Evolutionary conservation across 2,113 vertebrate species (phyloP).

Genomic region (Myodes glareolus): DNA sequence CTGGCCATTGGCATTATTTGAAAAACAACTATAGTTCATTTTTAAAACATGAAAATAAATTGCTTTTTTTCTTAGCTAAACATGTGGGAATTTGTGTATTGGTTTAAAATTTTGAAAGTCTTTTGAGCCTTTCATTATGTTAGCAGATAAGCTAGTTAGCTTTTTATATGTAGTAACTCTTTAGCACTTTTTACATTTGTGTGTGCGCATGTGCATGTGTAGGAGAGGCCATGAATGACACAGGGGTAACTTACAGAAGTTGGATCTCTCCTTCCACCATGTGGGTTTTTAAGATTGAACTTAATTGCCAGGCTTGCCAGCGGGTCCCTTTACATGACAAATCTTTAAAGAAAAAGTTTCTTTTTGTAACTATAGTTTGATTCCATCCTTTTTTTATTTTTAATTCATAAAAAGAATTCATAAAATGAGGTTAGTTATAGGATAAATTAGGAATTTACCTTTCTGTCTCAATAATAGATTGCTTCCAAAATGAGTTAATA

Average conservation of each 20-base stretch:
- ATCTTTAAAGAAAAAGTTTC: not conserved
- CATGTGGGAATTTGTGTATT: not conserved
- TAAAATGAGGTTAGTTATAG: not conserved
- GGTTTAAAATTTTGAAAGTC: slow-evolving; percentile 13
- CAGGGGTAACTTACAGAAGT: not conserved
- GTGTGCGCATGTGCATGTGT: not conserved
- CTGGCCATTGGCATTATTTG: slow-evolving; percentile 12
- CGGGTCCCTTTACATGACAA: not conserved
- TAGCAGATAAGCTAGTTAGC: slow-evolving; percentile 19
- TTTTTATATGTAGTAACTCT: not conserved
- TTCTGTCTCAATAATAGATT: not conserved
- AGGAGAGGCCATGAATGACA: not conserved
- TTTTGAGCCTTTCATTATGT: not conserved
- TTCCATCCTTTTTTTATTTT: slow-evolving; percentile 21
- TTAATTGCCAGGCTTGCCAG: not conserved
- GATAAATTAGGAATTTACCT: slow-evolving; percentile 7
- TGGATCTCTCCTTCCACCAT: not conserved
- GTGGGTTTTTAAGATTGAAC: not conserved
- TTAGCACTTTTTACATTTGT: not conserved
- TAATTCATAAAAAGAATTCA: slow-evolving; percentile 11
- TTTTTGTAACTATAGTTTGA: not conserved
- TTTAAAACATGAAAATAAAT: slow-evolving; percentile 37
- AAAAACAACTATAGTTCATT: slow-evolving; percentile 50
- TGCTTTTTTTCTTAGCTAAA: slow-evolving; percentile 13
- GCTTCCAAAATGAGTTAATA: slow-evolving; percentile 49